Base-by-base conservation (phyloP, 2,113 vertebrate genomes). In the Anseranas semipalmata region DNA sequence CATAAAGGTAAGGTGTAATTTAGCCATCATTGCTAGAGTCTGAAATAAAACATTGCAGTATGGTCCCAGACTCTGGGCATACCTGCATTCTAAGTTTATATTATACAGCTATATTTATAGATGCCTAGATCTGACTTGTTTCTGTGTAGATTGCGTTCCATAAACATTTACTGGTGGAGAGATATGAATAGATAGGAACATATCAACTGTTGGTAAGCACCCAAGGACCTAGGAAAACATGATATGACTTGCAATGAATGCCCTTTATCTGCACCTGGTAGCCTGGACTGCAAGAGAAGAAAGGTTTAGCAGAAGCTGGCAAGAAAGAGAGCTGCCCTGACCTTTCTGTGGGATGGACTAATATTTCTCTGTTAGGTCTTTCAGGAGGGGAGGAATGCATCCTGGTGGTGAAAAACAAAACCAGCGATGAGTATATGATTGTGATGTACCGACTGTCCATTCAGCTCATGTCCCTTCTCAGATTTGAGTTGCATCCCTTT, bases 31-130 rank as follows among this genome's bases (percentile, higher is more conserved):
- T 56, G n/a, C 19, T 65, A 41, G 21, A 53, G n/a, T 48, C 39
- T 41, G 58, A 56, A 65, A 79, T 56, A 18, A 16, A 28, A 15
- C 28, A 14, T 1, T 1, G 17, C 1, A 1, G 11, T 28, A 46
- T 39, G 19, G 22, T 63, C n/a, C n/a, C 48, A 72, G 28, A 55
- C 9, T 27, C 32, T 45, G 37, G 5, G 20, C 24, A 25, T 5
- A 71, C 22, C 33, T 72, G 28, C 8, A 19, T 72, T 63, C 17
- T 28, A n/a, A 24, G n/a, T 39, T 33, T 41, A 1, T n/a, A 39
- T 72, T 70, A 55, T 72, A n/a, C n/a, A 56, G 18, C 11, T 46
- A 6, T 30, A 4, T 72, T 39, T 55, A 15, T 15, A 71, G 25
- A 46, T 46, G 18, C 18, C 28, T 56, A 72, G 15, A 39, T 41